A percentile compares a stretch with the other conserved stretches of the same genome.
Evolutionary conservation across 2,888 invertebrate genomes (phyloP).

Genomic region (Eurois occulta): DNA sequence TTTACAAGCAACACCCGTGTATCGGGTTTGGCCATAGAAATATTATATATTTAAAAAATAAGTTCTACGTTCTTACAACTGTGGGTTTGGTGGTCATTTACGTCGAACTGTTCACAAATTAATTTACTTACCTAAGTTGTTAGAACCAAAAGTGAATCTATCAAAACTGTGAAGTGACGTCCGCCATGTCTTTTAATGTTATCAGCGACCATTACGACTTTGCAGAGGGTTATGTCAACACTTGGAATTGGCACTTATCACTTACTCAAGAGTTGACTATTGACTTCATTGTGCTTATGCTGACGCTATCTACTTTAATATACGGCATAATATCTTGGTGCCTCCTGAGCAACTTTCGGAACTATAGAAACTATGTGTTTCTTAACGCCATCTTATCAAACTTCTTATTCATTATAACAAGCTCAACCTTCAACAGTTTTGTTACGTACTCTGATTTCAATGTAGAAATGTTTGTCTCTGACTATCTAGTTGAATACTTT

Average conservation of each 20-base stretch:
- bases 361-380: slow-evolving; percentile 5
- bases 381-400: background rate
- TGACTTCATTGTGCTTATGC: too few relatives aligned
- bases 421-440: too few relatives aligned
- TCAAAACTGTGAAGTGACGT: background rate
- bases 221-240: background rate
- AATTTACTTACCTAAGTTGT: background rate
- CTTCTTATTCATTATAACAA: background rate
- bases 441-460: too few relatives aligned
- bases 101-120: background rate
- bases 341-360: background rate
- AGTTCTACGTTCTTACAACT: background rate
- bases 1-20: background rate
- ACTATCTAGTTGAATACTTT: background rate
- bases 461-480: too few relatives aligned
- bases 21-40: background rate
- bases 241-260: background rate
- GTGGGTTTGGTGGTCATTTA: background rate
- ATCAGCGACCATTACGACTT: background rate
- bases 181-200: background rate
- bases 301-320: background rate
- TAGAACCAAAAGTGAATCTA: background rate
- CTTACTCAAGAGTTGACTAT: background rate
- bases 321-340: slow-evolving; percentile 2
- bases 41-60: too few relatives aligned